Conservation (phyloP, 1,140 invertebrate genomes). For the Agrypnia vestita region DNA sequence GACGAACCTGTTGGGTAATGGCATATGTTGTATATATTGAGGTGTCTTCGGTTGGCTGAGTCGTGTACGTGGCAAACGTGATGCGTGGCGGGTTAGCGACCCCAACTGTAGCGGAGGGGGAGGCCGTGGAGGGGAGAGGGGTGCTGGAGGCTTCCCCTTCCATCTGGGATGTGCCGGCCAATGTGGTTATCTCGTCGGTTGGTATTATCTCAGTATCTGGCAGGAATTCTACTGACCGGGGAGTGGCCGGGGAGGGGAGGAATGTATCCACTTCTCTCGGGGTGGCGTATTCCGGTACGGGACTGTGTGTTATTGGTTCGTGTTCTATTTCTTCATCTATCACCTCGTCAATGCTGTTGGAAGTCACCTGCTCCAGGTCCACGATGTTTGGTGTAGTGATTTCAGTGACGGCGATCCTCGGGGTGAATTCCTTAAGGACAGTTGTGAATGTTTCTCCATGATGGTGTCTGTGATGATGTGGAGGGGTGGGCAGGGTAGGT, state of each 20-base stretch:
- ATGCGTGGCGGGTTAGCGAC: constrained; percentile 48
- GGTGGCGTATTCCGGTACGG: not conserved
- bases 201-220: constrained; percentile 37
- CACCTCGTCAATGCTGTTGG: not conserved
- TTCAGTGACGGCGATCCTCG: constrained; percentile 54
- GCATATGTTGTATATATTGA: constrained; percentile 66
- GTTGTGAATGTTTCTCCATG: constrained; percentile 63
- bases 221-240: not conserved
- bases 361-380: not conserved
- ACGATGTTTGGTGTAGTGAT: constrained; percentile 27
- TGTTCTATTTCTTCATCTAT: constrained; percentile 16
- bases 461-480: constrained; percentile 69
- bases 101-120: constrained; percentile 19
- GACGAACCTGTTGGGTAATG: constrained; percentile 73
- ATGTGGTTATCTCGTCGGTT: constrained; percentile 48
- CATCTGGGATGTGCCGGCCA: constrained; percentile 50
- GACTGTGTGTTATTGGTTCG: constrained; percentile 16
- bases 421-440: constrained; percentile 29
- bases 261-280: not conserved
- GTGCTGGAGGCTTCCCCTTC: constrained; percentile 18
- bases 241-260: constrained; percentile 18
- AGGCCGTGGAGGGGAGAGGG: constrained; percentile 40
- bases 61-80: constrained; percentile 49
- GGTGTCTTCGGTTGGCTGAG: constrained; percentile 64
- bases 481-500: constrained; percentile 55